Conservation (phyloP, 2,113 vertebrate genomes). For the Arothron firmamentum region DNA sequence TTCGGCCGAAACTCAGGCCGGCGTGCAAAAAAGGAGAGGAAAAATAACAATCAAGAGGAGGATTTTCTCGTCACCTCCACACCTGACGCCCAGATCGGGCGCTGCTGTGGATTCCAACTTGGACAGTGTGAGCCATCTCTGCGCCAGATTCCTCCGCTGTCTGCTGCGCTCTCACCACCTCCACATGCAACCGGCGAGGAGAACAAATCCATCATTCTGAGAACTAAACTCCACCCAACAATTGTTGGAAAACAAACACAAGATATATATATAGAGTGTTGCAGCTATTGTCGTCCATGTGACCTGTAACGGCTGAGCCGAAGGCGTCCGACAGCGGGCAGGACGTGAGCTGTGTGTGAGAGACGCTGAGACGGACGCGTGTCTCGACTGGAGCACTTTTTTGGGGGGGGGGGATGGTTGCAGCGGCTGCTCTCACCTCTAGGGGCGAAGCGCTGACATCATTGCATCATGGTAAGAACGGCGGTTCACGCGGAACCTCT, state of each 20-base stretch:
- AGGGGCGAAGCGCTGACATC: conserved; percentile 65
- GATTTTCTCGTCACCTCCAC: conserved; percentile 22
- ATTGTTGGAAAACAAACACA: too few relatives aligned
- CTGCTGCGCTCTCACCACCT: not conserved
- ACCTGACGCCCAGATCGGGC: conserved; percentile 56
- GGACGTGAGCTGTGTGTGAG: conserved; percentile 9
- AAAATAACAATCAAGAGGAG: conserved; percentile 32
- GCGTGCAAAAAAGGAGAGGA: conserved; percentile 8
- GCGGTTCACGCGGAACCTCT: conserved; percentile 55
- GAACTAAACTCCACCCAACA: conserved; percentile 2
- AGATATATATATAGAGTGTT: conserved; percentile 6
- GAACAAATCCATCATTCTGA: conserved; percentile 14
- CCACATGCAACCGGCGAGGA: conserved; percentile 14
- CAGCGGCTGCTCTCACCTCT: conserved; percentile 45
- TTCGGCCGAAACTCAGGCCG: too few relatives aligned
- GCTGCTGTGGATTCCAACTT: conserved; percentile 43
- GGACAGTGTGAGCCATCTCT: conserved; percentile 20
- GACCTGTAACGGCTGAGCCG: conserved; percentile 1
- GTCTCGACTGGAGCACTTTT: conserved; percentile 47
- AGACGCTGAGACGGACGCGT: conserved; percentile 21
- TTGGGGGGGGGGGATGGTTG: conserved; percentile 46
- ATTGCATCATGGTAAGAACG: conserved; percentile 50
- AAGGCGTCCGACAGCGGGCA: conserved; percentile 36
- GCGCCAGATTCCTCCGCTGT: conserved; percentile 18
- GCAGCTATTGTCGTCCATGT: not conserved